Evolutionary conservation across 2,888 invertebrate genomes (phyloP), one percentile per base, ranked within the genome.

Genomic region (Calameuta filiformis): DNA sequence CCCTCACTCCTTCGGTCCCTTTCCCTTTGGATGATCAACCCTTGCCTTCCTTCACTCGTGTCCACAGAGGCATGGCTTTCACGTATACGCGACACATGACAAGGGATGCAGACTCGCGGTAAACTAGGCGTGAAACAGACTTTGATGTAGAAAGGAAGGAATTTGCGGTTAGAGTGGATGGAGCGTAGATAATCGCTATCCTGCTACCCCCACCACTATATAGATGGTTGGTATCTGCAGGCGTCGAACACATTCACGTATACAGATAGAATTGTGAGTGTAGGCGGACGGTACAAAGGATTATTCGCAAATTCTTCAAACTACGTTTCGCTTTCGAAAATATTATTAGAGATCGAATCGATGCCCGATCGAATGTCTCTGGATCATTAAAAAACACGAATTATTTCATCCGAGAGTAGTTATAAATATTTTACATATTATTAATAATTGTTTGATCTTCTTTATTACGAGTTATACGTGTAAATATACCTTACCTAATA

Each of bases 121-220:
- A 86, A 88, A 88, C 84, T 83, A 82, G 84, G 83, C 85, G 88
- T 87, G 83, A 86, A 87, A 84, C 84, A 80, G 86, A 84, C 85
- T 85, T 84, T 82, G 85, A 87, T 82, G 85, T 83, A 81, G 83
- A 84, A 84, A 82, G 83, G 81, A 82, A 84, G 83, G 84, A 87
- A 85, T 85, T 85, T 82, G 85, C 80, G 85, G 87, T 81, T 76
- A 79, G 81, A 78, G 80, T 78, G 83, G 82, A 87, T 88, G 81
- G 83, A 85, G 84, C 84, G 85, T 85, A 82, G 84, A 88, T 87
- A 87, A 88, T 88, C 86, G 85, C 77, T 74, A 79, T 35, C 33
- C 33, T 34, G 33, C 56, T 56, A 6, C 23, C 56, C 23, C 33
- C 23, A 35, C 31, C 12, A 4, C 1, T 12, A 35, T 69, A 69